Percentiles rank a stretch among this genome's conserved stretches.
Conservation (phyloP, 2,797 vertebrate species). For the Harpagifer antarcticus region DNA sequence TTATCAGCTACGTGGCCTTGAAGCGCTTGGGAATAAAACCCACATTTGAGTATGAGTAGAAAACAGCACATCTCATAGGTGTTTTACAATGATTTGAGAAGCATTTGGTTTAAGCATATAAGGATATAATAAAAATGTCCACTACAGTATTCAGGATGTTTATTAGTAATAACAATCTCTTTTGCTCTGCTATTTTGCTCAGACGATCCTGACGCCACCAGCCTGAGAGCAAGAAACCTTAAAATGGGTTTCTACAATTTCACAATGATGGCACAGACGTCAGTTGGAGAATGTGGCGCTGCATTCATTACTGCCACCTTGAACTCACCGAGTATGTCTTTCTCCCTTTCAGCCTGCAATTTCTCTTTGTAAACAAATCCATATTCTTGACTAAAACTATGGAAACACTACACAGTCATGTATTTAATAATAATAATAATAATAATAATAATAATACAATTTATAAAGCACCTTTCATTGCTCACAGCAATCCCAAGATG, state of each 20-base stretch:
- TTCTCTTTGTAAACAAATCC: not conserved
- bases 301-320: not conserved
- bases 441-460: too few species aligned
- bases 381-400: not conserved
- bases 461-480: too few species aligned
- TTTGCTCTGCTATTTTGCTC: not conserved
- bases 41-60: too few species aligned
- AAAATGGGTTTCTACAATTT: slow-evolving; percentile 54
- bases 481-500: too few species aligned
- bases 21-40: too few species aligned
- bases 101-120: too few species aligned
- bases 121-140: too few species aligned
- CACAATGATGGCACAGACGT: slow-evolving; percentile 66
- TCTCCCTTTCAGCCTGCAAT: not conserved
- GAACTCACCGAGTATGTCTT: slow-evolving; percentile 34
- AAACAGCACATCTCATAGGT: too few species aligned
- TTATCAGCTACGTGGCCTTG: too few species aligned
- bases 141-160: not conserved
- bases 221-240: slow-evolving; percentile 49
- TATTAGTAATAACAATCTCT: not conserved
- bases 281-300: slow-evolving; percentile 59
- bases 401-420: slow-evolving; percentile 6
- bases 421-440: too few species aligned
- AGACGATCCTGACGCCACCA: slow-evolving; percentile 41
- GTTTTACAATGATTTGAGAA: too few species aligned